Conservation (phyloP, 2,888 invertebrate species). For the Epinotia nisella region DNA sequence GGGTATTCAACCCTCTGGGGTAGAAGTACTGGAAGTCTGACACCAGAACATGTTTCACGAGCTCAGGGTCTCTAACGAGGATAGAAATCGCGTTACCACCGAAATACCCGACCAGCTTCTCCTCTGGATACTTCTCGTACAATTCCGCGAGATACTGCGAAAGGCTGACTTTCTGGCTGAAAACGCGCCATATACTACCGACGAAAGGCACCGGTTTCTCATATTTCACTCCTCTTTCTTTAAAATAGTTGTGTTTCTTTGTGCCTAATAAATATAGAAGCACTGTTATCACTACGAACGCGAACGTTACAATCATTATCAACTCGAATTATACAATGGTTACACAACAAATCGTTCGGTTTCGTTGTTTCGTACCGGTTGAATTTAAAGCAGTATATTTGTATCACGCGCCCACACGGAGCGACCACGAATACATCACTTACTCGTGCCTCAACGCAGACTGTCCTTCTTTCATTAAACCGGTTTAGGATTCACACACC, state of each 20-base stretch:
- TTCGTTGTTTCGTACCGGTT: not conserved
- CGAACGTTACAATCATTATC: constrained; percentile 2
- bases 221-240: constrained; percentile 5
- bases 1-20: constrained; percentile 6
- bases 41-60: constrained; percentile 13
- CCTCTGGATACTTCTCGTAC: constrained; percentile 8
- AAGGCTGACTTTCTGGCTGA: not conserved
- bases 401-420: no score
- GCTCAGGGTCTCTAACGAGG: constrained; percentile 16
- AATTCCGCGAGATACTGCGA: constrained; percentile 1
- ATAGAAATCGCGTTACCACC: not conserved
- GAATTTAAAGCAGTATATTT: not conserved
- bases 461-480: not conserved
- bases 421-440: no score
- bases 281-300: not conserved
- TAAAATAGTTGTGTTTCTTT: not conserved
- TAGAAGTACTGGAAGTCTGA: constrained; percentile 19
- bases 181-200: not conserved
- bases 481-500: not conserved
- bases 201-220: not conserved
- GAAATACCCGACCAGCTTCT: constrained; percentile 7
- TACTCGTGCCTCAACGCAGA: not conserved
- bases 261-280: constrained; percentile 9
- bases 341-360: not conserved
- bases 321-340: not conserved